Percentiles rank a stretch among this genome's conserved stretches.
Conservation (phyloP, 1,140 invertebrate genomes). For the Tetramorium simillimum region DNA sequence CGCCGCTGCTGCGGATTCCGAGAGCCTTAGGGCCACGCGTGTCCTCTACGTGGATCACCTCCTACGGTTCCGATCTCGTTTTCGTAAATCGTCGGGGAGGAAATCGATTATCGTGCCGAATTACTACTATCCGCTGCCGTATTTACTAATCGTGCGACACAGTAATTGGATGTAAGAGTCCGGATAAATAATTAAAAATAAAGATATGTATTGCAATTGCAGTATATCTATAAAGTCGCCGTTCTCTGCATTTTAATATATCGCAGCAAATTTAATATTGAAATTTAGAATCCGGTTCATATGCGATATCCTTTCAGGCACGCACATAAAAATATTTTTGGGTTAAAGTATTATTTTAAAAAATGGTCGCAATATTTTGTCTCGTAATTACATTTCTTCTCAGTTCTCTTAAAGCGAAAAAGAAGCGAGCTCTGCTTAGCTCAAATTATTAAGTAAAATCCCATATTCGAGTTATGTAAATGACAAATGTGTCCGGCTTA, state of each 20-base stretch:
- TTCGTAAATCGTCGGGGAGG: conserved; percentile 64
- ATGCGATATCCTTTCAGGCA: not conserved
- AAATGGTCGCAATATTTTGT: not conserved
- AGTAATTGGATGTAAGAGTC: conserved; percentile 20
- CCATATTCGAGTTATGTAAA: conserved; percentile 19
- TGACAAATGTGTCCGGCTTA: not conserved
- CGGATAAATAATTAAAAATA: conserved; percentile 44
- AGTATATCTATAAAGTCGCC: not conserved
- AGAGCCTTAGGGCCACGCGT: conserved; percentile 54
- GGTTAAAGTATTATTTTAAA: not conserved
- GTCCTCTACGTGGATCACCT: conserved; percentile 38
- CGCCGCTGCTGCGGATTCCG: conserved; percentile 50
- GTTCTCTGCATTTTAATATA: not conserved
- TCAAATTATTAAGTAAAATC: conserved; percentile 22
- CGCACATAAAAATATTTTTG: not conserved
- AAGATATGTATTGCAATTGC: not conserved
- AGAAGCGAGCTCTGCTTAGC: not conserved
- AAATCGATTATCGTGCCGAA: conserved; percentile 37
- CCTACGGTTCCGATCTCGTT: conserved; percentile 60
- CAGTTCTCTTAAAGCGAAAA: not conserved
- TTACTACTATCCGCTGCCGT: not conserved
- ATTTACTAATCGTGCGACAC: conserved; percentile 42
- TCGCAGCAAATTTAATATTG: not conserved
- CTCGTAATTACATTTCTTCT: not conserved
- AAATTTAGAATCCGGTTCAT: not conserved